Evolutionary conservation across 2,888 invertebrate species (phyloP).

Genomic region (Hermaeophaga mercurialis): DNA sequence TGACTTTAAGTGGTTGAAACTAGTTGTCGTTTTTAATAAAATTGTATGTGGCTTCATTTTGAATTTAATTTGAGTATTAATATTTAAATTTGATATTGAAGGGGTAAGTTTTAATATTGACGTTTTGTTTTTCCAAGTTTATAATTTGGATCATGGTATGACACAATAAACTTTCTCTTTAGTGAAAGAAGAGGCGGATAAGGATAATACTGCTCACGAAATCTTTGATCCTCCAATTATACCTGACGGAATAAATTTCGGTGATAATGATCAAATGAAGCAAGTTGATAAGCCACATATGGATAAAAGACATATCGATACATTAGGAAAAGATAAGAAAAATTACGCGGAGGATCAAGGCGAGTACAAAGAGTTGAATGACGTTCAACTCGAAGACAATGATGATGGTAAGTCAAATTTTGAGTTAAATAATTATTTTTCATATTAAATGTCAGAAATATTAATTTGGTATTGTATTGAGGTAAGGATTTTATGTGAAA

Average conservation of each 20-base stretch:
- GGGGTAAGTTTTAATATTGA: too few species aligned
- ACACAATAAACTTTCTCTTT: background rate
- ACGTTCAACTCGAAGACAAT: slow-evolving; percentile 40
- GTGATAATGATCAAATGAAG: slow-evolving; percentile 38
- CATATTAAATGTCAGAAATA: background rate
- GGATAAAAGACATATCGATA: slow-evolving; percentile 43
- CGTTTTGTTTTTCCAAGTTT: background rate
- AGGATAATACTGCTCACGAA: slow-evolving; percentile 53
- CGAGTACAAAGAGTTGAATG: slow-evolving; percentile 44
- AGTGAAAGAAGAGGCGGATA: slow-evolving; percentile 43
- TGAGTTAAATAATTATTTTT: background rate
- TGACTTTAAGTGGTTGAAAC: background rate
- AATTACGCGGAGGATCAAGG: slow-evolving; percentile 43
- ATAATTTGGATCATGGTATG: background rate
- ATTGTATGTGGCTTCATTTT: too few species aligned
- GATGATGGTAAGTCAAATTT: slow-evolving; percentile 58
- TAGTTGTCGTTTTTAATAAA: background rate
- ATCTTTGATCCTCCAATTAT: slow-evolving; percentile 47
- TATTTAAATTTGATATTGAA: too few species aligned
- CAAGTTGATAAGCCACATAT: slow-evolving; percentile 42
- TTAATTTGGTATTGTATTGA: too few species aligned
- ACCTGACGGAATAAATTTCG: slow-evolving; percentile 43
- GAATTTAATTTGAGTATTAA: too few species aligned
- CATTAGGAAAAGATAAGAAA: slow-evolving; percentile 42
- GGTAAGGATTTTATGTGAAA: background rate